Conservation (phyloP, 2,113 vertebrate species). For the Pollimyrus isidori region DNA sequence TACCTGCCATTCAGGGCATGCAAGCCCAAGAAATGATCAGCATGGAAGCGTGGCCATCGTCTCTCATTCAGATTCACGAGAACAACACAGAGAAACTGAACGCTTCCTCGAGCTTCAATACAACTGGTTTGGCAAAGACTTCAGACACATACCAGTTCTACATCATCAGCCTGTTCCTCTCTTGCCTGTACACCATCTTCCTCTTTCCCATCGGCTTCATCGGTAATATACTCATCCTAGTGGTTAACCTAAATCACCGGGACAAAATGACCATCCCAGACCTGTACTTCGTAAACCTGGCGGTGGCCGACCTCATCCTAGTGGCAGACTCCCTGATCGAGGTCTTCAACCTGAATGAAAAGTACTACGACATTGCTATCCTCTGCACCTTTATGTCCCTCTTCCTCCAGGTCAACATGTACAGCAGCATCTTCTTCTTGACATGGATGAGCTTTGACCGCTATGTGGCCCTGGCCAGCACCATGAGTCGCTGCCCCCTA, state of each 20-base stretch:
- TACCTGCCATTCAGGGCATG: constrained; percentile 38
- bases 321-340: constrained; percentile 95
- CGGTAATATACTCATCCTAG: constrained; percentile 89
- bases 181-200: constrained; percentile 86
- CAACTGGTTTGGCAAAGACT: constrained; percentile 52
- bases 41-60: constrained; percentile 65
- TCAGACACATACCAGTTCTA: constrained; percentile 72
- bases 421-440: constrained; percentile 98
- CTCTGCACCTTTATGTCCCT: constrained; percentile 96
- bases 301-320: constrained; percentile 83
- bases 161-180: constrained; percentile 80
- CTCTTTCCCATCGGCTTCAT: constrained; percentile 95
- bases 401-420: constrained; percentile 98
- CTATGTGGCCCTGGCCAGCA: constrained; percentile 82
- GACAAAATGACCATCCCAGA: constrained; percentile 98
- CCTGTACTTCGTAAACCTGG: constrained; percentile 92
- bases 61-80: constrained; percentile 52
- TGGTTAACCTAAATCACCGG: constrained; percentile 87
- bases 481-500: constrained; percentile 74
- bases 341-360: constrained; percentile 92
- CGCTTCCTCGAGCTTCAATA: constrained; percentile 55
- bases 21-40: constrained; percentile 40
- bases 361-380: constrained; percentile 87
- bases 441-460: constrained; percentile 99
- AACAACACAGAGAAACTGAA: constrained; percentile 63